Percentiles rank a stretch among this genome's conserved stretches.
These are phyloP conservation scores for Athripsodes cinereus DNA, from an alignment of 2,888 invertebrate species.

Conservation along the genomic window DNA sequence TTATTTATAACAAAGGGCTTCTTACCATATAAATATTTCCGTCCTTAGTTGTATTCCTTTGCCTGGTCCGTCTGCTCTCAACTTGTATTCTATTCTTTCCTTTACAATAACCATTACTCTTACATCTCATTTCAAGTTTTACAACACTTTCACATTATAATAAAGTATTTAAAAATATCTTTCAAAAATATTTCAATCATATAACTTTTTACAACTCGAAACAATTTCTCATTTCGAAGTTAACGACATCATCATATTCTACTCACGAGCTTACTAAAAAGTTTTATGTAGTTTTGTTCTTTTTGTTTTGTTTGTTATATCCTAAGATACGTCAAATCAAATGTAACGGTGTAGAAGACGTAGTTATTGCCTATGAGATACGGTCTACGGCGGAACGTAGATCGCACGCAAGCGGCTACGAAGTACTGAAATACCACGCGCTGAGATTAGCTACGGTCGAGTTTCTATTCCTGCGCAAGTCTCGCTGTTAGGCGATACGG, in stretches of 20 bases:
- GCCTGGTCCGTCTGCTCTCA: constrained; percentile 7
- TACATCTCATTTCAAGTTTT: constrained; percentile 16
- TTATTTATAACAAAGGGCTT: background rate
- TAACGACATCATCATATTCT: background rate
- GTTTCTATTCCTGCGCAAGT: constrained; percentile 20
- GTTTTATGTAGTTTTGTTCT: background rate
- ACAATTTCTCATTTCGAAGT: too few relatives aligned
- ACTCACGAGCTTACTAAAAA: background rate
- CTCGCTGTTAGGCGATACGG: background rate
- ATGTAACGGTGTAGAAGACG: background rate
- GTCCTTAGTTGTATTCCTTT: constrained; percentile 16
- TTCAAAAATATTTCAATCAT: background rate
- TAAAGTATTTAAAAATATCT: background rate
- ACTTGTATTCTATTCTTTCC: constrained; percentile 5
- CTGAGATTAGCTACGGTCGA: constrained; percentile 15
- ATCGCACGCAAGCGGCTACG: constrained; percentile 16
- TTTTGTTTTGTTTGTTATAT: constrained; percentile 1
- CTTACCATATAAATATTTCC: constrained; percentile 22
- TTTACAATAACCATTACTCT: constrained; percentile 22
- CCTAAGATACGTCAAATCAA: background rate
- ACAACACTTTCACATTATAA: constrained; percentile 13
- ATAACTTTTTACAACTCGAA: background rate
- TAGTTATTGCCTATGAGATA: background rate
- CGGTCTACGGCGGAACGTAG: constrained; percentile 12
- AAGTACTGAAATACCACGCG: constrained; percentile 19